Evolutionary conservation across 2,113 vertebrate genomes (phyloP).

Genomic region (Cyanoramphus novaezelandiae): DNA sequence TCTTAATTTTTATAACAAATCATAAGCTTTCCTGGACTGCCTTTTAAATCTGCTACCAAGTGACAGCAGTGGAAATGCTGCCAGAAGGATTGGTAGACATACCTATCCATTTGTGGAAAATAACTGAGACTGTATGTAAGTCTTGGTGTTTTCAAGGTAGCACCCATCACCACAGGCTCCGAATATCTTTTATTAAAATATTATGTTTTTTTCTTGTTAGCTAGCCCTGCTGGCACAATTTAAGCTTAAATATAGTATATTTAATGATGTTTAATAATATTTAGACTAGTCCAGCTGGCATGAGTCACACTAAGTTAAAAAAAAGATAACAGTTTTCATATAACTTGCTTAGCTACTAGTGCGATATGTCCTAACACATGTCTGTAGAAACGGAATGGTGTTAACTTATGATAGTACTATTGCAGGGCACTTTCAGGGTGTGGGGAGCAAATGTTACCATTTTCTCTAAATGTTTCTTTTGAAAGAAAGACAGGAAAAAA

Average conservation of each 20-base stretch:
- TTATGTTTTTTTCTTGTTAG: neutral
- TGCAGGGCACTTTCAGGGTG: neutral
- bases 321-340: neutral
- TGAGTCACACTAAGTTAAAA: neutral
- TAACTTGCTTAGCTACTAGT: neutral
- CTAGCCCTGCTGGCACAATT: neutral
- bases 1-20: neutral
- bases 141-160: neutral
- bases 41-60: neutral
- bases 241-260: neutral
- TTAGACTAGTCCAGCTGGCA: constrained; percentile 57
- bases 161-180: neutral
- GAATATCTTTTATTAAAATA: neutral
- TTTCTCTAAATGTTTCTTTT: neutral
- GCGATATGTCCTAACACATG: neutral
- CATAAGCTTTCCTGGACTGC: neutral
- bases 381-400: neutral
- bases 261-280: constrained; percentile 57
- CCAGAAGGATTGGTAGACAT: neutral
- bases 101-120: neutral
- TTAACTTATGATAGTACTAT: neutral
- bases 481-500: neutral
- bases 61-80: neutral
- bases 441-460: neutral
- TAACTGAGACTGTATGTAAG: neutral